Conservation (phyloP, 2,888 invertebrate genomes). For the Enchytraeus crypticus region DNA sequence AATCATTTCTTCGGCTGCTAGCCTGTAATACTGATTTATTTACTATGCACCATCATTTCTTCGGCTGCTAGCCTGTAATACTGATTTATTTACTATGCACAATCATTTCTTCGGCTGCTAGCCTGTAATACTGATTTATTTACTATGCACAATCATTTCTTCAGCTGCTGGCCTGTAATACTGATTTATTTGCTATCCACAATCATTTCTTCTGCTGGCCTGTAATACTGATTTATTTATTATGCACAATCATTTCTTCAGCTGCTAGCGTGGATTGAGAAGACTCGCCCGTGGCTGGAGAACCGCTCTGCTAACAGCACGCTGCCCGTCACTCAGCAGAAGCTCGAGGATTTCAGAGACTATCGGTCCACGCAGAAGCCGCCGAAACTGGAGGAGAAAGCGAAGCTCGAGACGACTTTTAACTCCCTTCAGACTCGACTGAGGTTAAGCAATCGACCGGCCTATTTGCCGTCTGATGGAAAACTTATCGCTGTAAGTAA, state of each 20-base stretch:
- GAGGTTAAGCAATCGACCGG: slow-evolving; percentile 92
- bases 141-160: too few relatives aligned
- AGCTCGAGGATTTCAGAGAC: slow-evolving; percentile 94
- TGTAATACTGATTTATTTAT: not conserved
- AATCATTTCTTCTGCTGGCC: not conserved
- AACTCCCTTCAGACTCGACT: slow-evolving; percentile 98
- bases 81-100: too few relatives aligned
- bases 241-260: slow-evolving; percentile 44
- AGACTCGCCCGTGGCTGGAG: slow-evolving; percentile 72
- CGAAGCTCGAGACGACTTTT: slow-evolving; percentile 97
- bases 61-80: too few relatives aligned
- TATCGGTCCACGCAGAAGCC: slow-evolving; percentile 98
- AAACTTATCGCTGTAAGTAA: slow-evolving; percentile 91
- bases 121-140: too few relatives aligned
- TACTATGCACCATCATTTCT: too few relatives aligned
- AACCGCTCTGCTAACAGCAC: slow-evolving; percentile 79
- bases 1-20: too few relatives aligned
- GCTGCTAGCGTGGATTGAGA: slow-evolving; percentile 94
- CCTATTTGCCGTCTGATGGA: slow-evolving; percentile 97
- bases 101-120: too few relatives aligned
- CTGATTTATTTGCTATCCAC: not conserved
- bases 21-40: too few relatives aligned
- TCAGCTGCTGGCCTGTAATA: too few relatives aligned
- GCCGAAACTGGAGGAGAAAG: slow-evolving; percentile 96
- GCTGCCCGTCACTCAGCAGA: slow-evolving; percentile 88